phyloP scores from a whole-genome alignment of 2,113 vertebrate species.

The Smithornis capensis region DNA sequence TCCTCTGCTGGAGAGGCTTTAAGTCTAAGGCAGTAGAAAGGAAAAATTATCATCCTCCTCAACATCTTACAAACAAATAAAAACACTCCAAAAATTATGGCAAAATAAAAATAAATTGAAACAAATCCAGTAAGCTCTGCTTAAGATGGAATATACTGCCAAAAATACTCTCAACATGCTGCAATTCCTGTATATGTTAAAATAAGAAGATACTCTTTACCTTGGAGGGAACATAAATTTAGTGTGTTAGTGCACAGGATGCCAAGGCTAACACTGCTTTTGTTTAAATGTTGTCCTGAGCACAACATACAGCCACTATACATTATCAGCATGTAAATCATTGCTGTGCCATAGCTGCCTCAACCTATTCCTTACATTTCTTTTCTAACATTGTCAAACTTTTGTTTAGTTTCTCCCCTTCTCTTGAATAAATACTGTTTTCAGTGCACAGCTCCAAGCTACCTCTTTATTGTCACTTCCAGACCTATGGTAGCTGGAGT shows the following conservation, averaged over 20 bases:
- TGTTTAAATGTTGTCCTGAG: constrained; percentile 64
- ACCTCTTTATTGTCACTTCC: constrained; percentile 60
- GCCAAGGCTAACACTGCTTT: constrained; percentile 33
- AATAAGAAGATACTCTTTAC: constrained; percentile 48
- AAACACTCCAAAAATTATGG: background rate
- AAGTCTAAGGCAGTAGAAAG: background rate
- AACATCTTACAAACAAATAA: background rate
- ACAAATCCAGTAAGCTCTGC: background rate
- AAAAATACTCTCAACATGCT: background rate
- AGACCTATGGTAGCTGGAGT: constrained; percentile 61
- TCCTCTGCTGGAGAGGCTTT: background rate
- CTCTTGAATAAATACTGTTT: constrained; percentile 54
- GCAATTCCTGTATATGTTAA: constrained; percentile 29
- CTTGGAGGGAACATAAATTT: constrained; percentile 58
- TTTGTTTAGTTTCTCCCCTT: constrained; percentile 57
- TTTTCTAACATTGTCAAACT: constrained; percentile 55
- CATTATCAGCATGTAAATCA: constrained; percentile 22
- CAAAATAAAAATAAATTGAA: background rate
- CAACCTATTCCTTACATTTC: constrained; percentile 22
- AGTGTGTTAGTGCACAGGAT: constrained; percentile 34
- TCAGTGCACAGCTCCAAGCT: constrained; percentile 58
- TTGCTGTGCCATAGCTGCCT: constrained; percentile 19
- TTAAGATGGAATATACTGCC: background rate
- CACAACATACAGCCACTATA: background rate
- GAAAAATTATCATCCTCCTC: background rate